phyloP scores from a whole-genome alignment of 2,797 vertebrate species.

The Falco columbarius region DNA sequence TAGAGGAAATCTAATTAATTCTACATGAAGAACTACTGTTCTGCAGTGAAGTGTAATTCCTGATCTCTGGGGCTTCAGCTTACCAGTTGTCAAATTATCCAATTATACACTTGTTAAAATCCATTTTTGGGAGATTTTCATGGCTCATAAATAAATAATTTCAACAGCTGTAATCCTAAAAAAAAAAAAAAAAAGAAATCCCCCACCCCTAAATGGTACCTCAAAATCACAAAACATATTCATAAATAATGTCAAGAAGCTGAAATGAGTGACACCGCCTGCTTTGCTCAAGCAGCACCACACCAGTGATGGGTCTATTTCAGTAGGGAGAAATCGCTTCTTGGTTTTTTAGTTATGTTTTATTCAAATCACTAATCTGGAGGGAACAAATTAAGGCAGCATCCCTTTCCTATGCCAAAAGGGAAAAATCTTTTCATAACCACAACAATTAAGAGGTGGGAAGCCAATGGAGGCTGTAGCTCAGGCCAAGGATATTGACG shows the following conservation, averaged over 20 bases:
- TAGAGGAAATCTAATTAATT: conserved; percentile 70
- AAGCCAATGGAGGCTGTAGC: neutral
- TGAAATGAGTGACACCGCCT: neutral
- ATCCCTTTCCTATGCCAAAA: neutral
- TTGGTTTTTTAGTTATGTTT: neutral
- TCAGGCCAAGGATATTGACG: neutral
- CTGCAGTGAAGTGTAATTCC: conserved; percentile 49
- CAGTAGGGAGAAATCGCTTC: neutral
- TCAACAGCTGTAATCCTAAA: conserved; percentile 18
- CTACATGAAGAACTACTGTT: conserved; percentile 39
- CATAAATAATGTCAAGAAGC: neutral
- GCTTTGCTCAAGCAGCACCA: neutral
- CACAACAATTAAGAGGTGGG: neutral
- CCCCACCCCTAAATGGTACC: neutral
- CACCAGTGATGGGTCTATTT: neutral
- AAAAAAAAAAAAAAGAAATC: neutral
- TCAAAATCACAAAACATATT: neutral
- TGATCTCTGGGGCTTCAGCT: conserved; percentile 43
- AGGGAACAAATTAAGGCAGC: conserved; percentile 41
- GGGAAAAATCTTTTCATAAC: neutral
- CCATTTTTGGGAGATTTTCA: conserved; percentile 52
- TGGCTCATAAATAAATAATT: conserved; percentile 57
- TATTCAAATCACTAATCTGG: neutral
- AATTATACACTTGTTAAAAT: conserved; percentile 60
- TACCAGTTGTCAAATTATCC: conserved; percentile 57